A percentile compares a stretch with the other conserved stretches of the same genome.
These are phyloP conservation scores for Leptura quadrifasciata DNA, from an alignment of 2,888 invertebrate species.

Conservation along the genomic window DNA sequence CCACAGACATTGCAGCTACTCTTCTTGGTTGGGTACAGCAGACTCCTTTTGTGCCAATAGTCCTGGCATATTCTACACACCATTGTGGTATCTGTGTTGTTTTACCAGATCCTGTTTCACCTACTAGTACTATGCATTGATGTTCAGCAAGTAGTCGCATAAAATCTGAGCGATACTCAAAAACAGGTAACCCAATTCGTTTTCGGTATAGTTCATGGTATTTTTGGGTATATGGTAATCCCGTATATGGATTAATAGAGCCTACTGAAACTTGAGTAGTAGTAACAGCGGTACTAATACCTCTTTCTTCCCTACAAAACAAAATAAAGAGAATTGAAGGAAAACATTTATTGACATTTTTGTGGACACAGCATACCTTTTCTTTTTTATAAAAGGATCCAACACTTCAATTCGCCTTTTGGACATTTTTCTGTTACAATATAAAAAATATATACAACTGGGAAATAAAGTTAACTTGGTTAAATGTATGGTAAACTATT, in stretches of 20 bases:
- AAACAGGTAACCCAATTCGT: slow-evolving; percentile 94
- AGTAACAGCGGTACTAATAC: slow-evolving; percentile 67
- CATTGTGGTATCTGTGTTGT: slow-evolving; percentile 99
- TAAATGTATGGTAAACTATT: neutral
- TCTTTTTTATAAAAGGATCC: slow-evolving; percentile 87
- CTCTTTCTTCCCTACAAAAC: slow-evolving; percentile 77
- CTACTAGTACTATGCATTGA: slow-evolving; percentile 97
- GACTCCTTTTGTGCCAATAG: slow-evolving; percentile 84
- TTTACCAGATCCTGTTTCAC: slow-evolving; percentile 99
- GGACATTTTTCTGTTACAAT: slow-evolving; percentile 77
- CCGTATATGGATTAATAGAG: slow-evolving; percentile 86
- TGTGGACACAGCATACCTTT: slow-evolving; percentile 75
- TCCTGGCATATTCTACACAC: slow-evolving; percentile 86
- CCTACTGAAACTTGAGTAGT: slow-evolving; percentile 72
- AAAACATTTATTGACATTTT: neutral
- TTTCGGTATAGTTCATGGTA: slow-evolving; percentile 94
- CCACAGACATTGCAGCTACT: slow-evolving; percentile 99
- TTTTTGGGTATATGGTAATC: slow-evolving; percentile 89
- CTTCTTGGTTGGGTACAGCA: slow-evolving; percentile 98
- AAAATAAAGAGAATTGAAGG: slow-evolving; percentile 16
- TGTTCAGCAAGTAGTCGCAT: slow-evolving; percentile 94
- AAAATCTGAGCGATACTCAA: slow-evolving; percentile 98
- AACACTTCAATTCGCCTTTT: slow-evolving; percentile 91
- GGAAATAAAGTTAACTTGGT: neutral
- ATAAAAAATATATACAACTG: neutral